Conservation (phyloP, 2,888 invertebrate genomes). For the Fabriciana adippe region DNA sequence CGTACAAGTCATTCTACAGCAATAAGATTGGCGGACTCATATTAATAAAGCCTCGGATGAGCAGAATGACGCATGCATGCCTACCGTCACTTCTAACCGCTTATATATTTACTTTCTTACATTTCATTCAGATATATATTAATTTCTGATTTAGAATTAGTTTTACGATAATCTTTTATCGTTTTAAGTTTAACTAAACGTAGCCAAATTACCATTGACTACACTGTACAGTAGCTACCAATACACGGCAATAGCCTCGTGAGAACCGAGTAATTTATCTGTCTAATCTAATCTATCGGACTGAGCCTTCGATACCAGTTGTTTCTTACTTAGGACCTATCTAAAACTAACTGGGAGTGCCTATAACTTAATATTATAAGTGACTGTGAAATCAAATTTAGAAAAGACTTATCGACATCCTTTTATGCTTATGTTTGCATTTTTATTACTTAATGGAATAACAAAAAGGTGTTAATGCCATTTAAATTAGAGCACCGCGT, state of each 20-base stretch:
- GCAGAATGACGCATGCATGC: conserved; percentile 27
- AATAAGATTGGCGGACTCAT: conserved; percentile 31
- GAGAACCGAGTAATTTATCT: conserved; percentile 76
- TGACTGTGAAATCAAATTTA: conserved; percentile 18
- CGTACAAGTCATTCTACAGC: conserved; percentile 33
- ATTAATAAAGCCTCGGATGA: conserved; percentile 24
- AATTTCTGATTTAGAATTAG: neutral
- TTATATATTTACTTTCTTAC: neutral
- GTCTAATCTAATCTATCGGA: conserved; percentile 67
- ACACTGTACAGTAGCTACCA: conserved; percentile 30
- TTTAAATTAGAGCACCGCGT: conserved; percentile 19
- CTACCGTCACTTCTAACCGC: conserved; percentile 16
- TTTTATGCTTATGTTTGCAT: conserved; percentile 12
- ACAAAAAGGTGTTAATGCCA: conserved; percentile 9
- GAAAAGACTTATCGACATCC: neutral
- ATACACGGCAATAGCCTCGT: conserved; percentile 48
- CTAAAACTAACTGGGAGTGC: conserved; percentile 28
- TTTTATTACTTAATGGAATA: conserved; percentile 8
- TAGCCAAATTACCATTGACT: conserved; percentile 16
- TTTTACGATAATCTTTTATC: neutral
- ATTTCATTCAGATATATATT: neutral
- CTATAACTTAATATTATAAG: conserved; percentile 15
- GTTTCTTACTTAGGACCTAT: conserved; percentile 34
- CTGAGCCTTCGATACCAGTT: conserved; percentile 43
- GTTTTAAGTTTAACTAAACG: neutral